Percentiles rank a stretch among this genome's conserved stretches.
Conservation (phyloP, 1,140 invertebrate genomes). For the Drusus annulatus region DNA sequence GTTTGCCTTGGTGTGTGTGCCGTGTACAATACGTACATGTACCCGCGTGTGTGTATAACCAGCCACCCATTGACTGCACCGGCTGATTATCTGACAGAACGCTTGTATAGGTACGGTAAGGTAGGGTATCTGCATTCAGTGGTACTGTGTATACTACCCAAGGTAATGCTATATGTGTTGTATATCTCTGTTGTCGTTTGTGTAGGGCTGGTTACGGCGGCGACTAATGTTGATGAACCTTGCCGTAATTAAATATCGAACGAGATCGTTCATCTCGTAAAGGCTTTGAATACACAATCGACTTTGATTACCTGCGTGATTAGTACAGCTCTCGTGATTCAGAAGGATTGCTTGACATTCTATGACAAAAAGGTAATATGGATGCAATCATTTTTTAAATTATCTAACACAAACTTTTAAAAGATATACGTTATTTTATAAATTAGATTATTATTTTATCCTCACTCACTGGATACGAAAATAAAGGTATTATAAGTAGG, state of each 20-base stretch:
- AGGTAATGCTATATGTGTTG: background rate
- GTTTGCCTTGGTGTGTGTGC: slow-evolving; percentile 17
- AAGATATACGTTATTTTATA: no score
- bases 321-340: no score
- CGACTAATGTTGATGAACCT: slow-evolving; percentile 35
- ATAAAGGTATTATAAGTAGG: no score
- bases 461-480: no score
- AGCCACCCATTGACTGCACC: slow-evolving; percentile 44
- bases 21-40: background rate
- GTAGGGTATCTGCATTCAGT: background rate
- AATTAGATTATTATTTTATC: no score
- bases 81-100: slow-evolving; percentile 42
- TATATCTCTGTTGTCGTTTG: background rate
- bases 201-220: slow-evolving; percentile 21
- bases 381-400: no score
- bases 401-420: no score
- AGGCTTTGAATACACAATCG: background rate
- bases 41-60: background rate
- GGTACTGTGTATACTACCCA: background rate
- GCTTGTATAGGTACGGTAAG: background rate
- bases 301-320: no score
- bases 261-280: slow-evolving; percentile 6
- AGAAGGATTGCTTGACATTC: no score
- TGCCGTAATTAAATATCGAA: slow-evolving; percentile 40
- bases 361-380: no score